Evolutionary conservation across 2,797 vertebrate species (phyloP).

Genomic region (Enteromius fasciolatus): DNA sequence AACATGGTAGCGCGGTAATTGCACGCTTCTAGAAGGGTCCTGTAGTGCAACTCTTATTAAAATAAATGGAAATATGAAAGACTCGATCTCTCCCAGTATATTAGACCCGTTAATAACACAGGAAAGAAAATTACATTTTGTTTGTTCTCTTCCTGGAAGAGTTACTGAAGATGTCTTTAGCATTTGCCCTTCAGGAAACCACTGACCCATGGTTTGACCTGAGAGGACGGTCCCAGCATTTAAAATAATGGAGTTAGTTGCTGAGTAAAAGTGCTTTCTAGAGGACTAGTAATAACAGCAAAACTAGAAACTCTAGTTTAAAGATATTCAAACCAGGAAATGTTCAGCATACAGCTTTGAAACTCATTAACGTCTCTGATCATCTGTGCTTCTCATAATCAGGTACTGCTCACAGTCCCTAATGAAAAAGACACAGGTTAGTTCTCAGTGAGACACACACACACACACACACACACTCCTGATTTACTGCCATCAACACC

Average conservation of each 20-base stretch:
- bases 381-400: neutral
- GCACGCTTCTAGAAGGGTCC: neutral
- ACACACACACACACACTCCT: neutral
- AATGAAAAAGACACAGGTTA: conserved; percentile 44
- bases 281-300: neutral
- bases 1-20: neutral
- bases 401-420: conserved; percentile 18
- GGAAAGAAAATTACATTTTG: conserved; percentile 10
- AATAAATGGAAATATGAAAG: neutral
- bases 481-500: conserved; percentile 7
- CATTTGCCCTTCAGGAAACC: neutral
- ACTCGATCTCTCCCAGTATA: neutral
- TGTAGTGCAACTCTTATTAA: neutral
- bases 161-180: neutral
- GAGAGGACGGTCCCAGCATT: neutral
- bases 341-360: neutral
- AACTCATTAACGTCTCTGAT: neutral
- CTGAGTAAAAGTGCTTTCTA: neutral
- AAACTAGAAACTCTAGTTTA: neutral
- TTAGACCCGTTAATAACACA: neutral
- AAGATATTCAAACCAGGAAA: too few relatives aligned
- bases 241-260: neutral
- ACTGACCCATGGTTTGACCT: neutral
- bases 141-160: neutral
- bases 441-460: conserved; percentile 21